phyloP scores from a whole-genome alignment of 1,140 invertebrate genomes.

The Acromyrmex echinatior region DNA sequence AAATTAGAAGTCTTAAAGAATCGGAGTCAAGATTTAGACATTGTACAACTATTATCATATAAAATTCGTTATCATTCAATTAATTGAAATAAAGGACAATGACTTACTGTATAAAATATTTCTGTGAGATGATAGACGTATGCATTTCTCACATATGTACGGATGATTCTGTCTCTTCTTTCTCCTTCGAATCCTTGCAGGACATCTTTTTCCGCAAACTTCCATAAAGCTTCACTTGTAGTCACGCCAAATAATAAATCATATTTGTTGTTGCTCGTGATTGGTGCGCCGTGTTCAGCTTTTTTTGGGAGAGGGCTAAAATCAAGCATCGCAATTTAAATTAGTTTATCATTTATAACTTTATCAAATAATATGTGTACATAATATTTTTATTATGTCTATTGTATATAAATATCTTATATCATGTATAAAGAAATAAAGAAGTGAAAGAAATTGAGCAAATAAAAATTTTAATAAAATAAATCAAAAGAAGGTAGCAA shows the following conservation, averaged over 20 bases:
- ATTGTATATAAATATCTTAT: background rate
- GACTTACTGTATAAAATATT: slow-evolving; percentile 96
- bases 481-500: background rate
- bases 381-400: slow-evolving; percentile 3
- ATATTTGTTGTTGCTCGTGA: slow-evolving; percentile 89
- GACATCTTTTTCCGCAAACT: slow-evolving; percentile 94
- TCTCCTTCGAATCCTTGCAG: slow-evolving; percentile 96
- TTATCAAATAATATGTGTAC: background rate
- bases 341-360: background rate
- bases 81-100: background rate
- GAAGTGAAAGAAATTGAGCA: background rate
- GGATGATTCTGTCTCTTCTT: slow-evolving; percentile 95
- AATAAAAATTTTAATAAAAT: background rate
- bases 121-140: slow-evolving; percentile 98
- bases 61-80: background rate
- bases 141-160: slow-evolving; percentile 97
- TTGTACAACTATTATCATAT: background rate
- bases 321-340: background rate
- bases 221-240: slow-evolving; percentile 94
- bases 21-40: background rate
- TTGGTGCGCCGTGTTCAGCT: slow-evolving; percentile 84
- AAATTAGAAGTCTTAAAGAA: background rate
- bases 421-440: background rate
- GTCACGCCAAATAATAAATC: slow-evolving; percentile 95
- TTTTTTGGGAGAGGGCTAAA: slow-evolving; percentile 81